Evolutionary conservation across 2,888 invertebrate species (phyloP), one percentile per base, ranked within the genome.

Genomic region (Periphyllus acericola): DNA sequence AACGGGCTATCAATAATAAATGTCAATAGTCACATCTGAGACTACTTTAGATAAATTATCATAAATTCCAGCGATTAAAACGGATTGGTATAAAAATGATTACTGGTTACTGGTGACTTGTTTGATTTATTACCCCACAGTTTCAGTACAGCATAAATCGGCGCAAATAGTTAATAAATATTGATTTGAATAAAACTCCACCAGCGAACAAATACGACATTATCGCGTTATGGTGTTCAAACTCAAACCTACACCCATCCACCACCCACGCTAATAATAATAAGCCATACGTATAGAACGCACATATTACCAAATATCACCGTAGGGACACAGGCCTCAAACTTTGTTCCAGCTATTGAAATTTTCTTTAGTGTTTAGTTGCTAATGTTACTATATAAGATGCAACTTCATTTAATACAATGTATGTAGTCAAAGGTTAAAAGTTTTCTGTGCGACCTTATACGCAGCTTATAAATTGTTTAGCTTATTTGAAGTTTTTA

Each of bases 1-100:
- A 72, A 72, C 46, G 14, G 29, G 29, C 34, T 46, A 72, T 82
- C 71, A 72, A 82, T 71, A 68, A 68, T 29, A 60, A 60, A 79
- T 60, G 60, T 79, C 80, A 80, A 66, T 80, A 81, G 40, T 81
- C 40, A 81, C 32, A 71, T 52, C 71, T 71, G 82, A 82, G 82
- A 82, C 32, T 71, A 71, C 52, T 46, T 52, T 32, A 40, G 14
- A 82, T 71, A 71, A 52, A 82, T 82, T 55, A 55, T 72, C 29
- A 29, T 82, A 52, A 72, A 82, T 82, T 71, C 46, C 46, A n/a
- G 71, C 52, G 34, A 82, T 34, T 82, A 72, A 82, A 34, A 82
- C 68, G 19, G 68, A 40, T 81, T 21, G 81, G 81, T 68, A 60
- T 80, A n/a, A 80, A 80, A 60, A 66, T 36, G 60, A 80, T 60